These are phyloP conservation scores for Acropora yongei DNA, from an alignment of 64 coral and sea anemone genomes.

Conservation along the genomic window DNA sequence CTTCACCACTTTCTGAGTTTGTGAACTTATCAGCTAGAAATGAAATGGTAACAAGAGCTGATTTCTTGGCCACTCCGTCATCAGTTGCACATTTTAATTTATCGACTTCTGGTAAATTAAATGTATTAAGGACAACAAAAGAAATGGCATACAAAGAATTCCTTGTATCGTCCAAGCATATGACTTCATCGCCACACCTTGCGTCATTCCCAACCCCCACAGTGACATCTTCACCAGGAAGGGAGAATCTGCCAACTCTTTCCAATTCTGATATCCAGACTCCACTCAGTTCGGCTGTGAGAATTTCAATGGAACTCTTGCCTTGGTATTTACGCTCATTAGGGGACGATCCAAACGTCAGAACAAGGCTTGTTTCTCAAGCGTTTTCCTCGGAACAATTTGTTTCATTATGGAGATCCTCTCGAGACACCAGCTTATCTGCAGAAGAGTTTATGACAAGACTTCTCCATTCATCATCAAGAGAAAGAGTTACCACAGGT, in stretches of 20 bases:
- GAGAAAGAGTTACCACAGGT: neutral
- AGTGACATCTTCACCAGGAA: neutral
- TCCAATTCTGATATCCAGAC: no score
- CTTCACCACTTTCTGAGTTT: neutral
- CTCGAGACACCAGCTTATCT: neutral
- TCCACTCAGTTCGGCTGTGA: neutral
- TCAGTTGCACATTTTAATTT: neutral
- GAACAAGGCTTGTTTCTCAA: neutral
- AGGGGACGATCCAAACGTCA: neutral
- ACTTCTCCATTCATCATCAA: neutral
- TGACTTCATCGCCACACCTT: neutral
- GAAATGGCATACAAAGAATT: neutral
- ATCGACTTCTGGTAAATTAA: neutral
- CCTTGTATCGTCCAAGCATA: neutral
- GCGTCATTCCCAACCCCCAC: neutral
- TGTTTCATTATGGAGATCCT: neutral
- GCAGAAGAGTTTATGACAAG: neutral
- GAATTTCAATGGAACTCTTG: neutral
- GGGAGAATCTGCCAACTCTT: no score
- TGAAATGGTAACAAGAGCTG: neutral
- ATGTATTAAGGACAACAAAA: neutral
- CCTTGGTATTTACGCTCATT: neutral
- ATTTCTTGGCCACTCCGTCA: neutral
- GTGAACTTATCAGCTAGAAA: neutral
- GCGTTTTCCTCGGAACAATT: neutral